Percentiles rank a stretch among this genome's conserved stretches.
phyloP scores from a whole-genome alignment of 2,888 invertebrate genomes.

The Hemaris fuciformis region DNA sequence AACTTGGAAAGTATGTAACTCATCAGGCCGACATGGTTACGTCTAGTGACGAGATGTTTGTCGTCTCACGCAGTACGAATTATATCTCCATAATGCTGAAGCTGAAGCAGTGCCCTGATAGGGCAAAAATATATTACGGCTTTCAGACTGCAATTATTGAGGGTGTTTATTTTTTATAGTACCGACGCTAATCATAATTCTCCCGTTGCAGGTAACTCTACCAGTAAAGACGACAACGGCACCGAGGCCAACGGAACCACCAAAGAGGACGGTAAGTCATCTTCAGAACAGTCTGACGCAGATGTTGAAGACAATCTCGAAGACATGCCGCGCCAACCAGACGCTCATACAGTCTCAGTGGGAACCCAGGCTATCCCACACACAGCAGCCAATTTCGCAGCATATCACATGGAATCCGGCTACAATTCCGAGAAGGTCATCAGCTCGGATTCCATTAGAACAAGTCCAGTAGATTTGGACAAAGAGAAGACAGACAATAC shows the following conservation, averaged over 20 bases:
- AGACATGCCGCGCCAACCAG: constrained; percentile 64
- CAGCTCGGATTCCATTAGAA: constrained; percentile 72
- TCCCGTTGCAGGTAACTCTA: constrained; percentile 59
- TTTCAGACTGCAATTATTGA: not conserved
- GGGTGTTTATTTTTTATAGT: not conserved
- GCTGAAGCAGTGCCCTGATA: too few species aligned
- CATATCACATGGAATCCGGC: constrained; percentile 83
- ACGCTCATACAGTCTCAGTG: constrained; percentile 49
- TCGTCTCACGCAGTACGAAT: too few species aligned
- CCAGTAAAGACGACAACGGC: constrained; percentile 58
- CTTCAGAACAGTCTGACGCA: constrained; percentile 88
- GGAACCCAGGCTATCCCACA: constrained; percentile 60
- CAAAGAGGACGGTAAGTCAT: constrained; percentile 78
- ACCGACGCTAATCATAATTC: constrained; percentile 7
- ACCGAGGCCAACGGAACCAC: constrained; percentile 56
- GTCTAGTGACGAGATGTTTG: too few species aligned
- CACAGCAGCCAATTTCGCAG: constrained; percentile 72
- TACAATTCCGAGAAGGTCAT: constrained; percentile 82
- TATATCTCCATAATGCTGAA: too few species aligned
- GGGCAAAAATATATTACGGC: too few species aligned
- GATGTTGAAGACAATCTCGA: constrained; percentile 91
- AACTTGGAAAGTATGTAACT: too few species aligned
- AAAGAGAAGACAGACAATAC: constrained; percentile 81
- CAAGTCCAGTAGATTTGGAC: constrained; percentile 71
- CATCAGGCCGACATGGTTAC: too few species aligned